Conservation (phyloP, 2,888 invertebrate species). For the Escarpia spicata region DNA sequence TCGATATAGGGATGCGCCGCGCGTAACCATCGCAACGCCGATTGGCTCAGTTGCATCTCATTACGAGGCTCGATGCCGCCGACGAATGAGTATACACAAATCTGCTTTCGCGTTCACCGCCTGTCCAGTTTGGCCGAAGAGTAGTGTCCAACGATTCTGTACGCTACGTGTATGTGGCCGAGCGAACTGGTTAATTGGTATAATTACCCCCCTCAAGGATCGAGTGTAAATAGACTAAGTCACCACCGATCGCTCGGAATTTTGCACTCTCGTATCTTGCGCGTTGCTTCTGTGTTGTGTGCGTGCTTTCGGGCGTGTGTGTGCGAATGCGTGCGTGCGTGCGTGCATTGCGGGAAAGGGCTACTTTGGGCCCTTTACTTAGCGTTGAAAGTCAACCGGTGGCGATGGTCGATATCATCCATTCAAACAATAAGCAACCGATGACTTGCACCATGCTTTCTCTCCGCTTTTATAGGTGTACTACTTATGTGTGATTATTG, state of each 20-base stretch:
- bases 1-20: not conserved
- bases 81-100: conserved; percentile 12
- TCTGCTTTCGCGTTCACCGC: not conserved
- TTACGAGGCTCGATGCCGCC: not conserved
- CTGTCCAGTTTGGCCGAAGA: not conserved
- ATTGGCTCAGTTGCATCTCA: not conserved
- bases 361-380: not conserved
- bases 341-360: not conserved
- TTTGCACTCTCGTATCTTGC: not conserved
- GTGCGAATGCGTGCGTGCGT: not conserved
- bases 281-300: not conserved
- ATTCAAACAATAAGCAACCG: not conserved
- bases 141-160: not conserved
- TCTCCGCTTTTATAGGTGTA: no score
- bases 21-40: not conserved
- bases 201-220: not conserved
- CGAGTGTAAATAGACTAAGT: not conserved
- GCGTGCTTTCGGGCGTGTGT: not conserved
- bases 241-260: not conserved
- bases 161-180: not conserved
- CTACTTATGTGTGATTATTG: no score
- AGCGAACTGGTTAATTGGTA: not conserved
- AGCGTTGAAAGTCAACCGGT: not conserved
- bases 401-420: not conserved
- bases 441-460: no score